Base-by-base conservation (phyloP, 2,888 invertebrate species). In the Acronicta aceris region DNA sequence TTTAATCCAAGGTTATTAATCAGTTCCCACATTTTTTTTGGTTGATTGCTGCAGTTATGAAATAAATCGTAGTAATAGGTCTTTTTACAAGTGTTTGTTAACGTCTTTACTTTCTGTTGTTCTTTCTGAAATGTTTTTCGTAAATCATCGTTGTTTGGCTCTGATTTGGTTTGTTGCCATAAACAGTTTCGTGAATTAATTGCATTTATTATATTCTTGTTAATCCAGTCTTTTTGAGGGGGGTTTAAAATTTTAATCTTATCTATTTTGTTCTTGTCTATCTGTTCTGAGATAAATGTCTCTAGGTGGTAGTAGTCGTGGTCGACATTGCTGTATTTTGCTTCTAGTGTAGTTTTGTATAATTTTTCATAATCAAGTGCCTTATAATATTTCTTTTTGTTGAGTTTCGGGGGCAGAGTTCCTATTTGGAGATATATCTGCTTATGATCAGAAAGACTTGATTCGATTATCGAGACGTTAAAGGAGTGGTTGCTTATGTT, bases 151-250 rank as follows among this genome's bases (percentile, higher is more conserved):
- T 74, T 43, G 0, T 71, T n/a, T 5, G 65, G 63, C 10, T 67
- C 47, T 8, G 54, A 45, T 27, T 72, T 71, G 0, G 52, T 10
- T 48, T 53, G 38, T 33, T 42, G 33, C 76, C 76, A 75, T 40
- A 76, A 2, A 3, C 12, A 25, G 41, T 79, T 78, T 51, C 78
- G 66, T 21, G 50, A 16, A 10, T 64, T 66, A 9, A 81, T 79
- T 42, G 30, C 49, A 8, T 43, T 9, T 16, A 76, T 64, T 0
- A 78, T 59, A 5, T 60, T 30, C 43, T 61, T 68, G 16, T 71
- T 71, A 27, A 80, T 75, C 77, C 78, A 80, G 27, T 77, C 75
- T 17, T 68, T 40, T 30, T 46, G 40, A 2, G 71, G 74, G 41
- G 38, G 21, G 36, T 75, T 76, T 5, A 55, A 3, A n/a, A 66